Conservation (phyloP, 2,113 vertebrate species). For the Entelurus aequoreus region DNA sequence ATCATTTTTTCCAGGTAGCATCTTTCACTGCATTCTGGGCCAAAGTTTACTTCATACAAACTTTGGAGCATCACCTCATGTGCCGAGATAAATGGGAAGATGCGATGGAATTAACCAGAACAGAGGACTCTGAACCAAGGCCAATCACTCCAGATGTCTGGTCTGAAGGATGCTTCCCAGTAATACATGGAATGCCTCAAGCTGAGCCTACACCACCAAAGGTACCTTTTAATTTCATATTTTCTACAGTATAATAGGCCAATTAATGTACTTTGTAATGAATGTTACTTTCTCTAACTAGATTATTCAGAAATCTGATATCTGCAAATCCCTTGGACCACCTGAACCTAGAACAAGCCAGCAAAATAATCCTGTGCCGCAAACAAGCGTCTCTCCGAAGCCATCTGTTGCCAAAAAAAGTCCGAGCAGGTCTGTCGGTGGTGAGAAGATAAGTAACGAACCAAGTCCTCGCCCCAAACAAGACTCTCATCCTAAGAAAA, state of each 20-base stretch:
- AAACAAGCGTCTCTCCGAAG: conserved; percentile 4
- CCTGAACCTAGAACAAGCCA: conserved; percentile 4
- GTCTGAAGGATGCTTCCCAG: conserved; percentile 66
- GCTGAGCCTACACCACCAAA: neutral
- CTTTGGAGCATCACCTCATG: conserved; percentile 66
- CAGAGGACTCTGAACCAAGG: conserved; percentile 72
- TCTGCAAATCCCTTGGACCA: conserved; percentile 1
- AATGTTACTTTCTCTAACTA: neutral
- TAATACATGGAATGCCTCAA: neutral
- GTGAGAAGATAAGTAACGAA: neutral
- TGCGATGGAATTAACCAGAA: conserved; percentile 26
- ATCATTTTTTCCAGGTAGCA: conserved; percentile 58
- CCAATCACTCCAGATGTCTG: conserved; percentile 62
- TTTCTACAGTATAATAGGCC: neutral
- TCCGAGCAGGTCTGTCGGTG: neutral
- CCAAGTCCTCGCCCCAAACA: neutral
- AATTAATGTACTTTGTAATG: neutral
- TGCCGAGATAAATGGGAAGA: conserved; percentile 70
- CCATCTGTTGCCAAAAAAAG: conserved; percentile 18
- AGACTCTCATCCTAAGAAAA: conserved; percentile 8
- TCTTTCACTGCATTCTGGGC: conserved; percentile 69
- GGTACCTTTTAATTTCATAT: conserved; percentile 23
- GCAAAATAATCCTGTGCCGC: neutral
- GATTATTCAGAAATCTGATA: conserved; percentile 25
- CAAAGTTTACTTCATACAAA: conserved; percentile 63